Conservation (phyloP, 1,140 invertebrate genomes). For the Penaeus indicus region DNA sequence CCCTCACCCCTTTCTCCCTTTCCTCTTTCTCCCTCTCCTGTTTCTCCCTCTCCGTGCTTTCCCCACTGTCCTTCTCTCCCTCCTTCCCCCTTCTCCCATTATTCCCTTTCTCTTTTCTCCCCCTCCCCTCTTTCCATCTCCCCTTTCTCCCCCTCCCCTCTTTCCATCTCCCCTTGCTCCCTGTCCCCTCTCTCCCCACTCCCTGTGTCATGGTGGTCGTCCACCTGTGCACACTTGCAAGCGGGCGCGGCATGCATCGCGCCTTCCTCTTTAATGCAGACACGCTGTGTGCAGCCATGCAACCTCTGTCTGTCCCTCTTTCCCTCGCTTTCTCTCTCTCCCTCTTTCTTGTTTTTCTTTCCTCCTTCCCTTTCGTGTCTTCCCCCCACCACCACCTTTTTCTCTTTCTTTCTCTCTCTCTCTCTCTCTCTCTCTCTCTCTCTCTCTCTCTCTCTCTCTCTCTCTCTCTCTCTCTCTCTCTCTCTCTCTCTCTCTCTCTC, state of each 20-base stretch:
- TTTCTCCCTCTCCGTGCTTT: neutral
- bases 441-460: neutral
- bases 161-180: neutral
- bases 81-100: neutral
- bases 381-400: neutral
- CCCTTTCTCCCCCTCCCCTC: neutral
- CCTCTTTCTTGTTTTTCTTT: neutral
- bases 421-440: neutral
- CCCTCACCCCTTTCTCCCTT: neutral
- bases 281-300: neutral
- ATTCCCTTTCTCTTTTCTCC: neutral
- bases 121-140: neutral
- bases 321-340: neutral
- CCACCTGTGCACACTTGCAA: neutral
- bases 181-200: conserved; percentile 1
- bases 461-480: neutral
- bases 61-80: neutral
- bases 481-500: neutral
- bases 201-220: neutral
- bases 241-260: too few relatives aligned
- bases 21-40: neutral
- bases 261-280: neutral
- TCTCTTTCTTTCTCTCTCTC: neutral
- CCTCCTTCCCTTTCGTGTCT: neutral
- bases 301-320: neutral